These are phyloP conservation scores for Pantherophis vulpinus DNA, from an alignment of 2,797 vertebrate species.

Conservation along the genomic window DNA sequence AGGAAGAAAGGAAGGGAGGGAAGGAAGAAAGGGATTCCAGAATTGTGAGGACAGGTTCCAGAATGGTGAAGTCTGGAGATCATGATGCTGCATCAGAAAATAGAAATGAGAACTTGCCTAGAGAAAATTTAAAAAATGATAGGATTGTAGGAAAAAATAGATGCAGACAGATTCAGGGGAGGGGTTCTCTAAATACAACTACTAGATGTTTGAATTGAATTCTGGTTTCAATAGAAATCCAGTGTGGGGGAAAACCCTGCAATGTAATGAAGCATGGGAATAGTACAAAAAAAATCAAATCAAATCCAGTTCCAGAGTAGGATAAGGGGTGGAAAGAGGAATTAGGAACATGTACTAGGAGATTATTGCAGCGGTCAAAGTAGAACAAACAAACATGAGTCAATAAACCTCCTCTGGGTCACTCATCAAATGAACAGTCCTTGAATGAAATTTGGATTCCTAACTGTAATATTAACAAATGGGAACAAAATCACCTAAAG, in stretches of 20 bases:
- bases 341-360: background rate
- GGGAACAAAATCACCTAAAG: background rate
- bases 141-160: background rate
- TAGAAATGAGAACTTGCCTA: background rate
- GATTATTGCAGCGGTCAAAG: background rate
- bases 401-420: background rate
- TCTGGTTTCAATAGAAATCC: background rate
- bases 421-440: background rate
- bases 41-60: background rate
- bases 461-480: background rate
- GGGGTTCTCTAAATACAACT: background rate
- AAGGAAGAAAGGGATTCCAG: background rate
- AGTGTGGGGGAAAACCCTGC: background rate
- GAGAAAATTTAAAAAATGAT: background rate
- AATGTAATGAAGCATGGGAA: background rate
- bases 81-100: background rate
- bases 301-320: background rate
- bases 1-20: background rate
- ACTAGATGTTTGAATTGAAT: background rate
- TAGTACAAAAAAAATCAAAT: background rate
- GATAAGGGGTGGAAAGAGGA: background rate
- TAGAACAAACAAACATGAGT: background rate
- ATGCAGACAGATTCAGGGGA: background rate
- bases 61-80: background rate
- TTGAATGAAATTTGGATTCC: background rate